These are phyloP conservation scores for Pimpla rufipes DNA, from an alignment of 2,888 invertebrate genomes.

Conservation along the genomic window DNA sequence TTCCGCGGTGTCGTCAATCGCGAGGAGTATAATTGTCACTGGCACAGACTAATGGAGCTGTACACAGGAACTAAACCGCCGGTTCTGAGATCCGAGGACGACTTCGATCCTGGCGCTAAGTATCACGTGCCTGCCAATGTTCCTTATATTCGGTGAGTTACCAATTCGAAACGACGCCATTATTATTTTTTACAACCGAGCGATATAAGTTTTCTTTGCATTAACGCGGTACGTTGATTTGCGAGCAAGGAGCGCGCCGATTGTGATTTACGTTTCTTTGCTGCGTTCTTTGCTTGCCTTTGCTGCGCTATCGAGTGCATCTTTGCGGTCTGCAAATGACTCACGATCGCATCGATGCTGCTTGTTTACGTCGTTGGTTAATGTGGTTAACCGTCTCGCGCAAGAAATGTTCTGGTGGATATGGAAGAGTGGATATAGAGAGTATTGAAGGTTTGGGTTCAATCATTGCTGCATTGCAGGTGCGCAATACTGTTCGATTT, in stretches of 20 bases:
- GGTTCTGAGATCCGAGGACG: slow-evolving; percentile 92
- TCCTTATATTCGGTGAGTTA: slow-evolving; percentile 94
- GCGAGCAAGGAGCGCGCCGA: slow-evolving; percentile 27
- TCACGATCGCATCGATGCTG: slow-evolving; percentile 36
- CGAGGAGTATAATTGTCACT: slow-evolving; percentile 94
- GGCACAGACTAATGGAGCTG: slow-evolving; percentile 94
- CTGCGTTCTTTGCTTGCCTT: slow-evolving; percentile 19
- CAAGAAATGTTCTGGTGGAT: background rate
- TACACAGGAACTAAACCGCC: slow-evolving; percentile 95
- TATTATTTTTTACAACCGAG: background rate
- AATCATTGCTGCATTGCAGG: slow-evolving; percentile 25
- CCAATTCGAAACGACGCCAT: slow-evolving; percentile 19
- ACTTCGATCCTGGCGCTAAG: slow-evolving; percentile 97
- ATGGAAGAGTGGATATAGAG: slow-evolving; percentile 26
- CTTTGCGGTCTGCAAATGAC: slow-evolving; percentile 33
- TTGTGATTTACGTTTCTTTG: slow-evolving; percentile 51
- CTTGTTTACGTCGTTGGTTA: background rate
- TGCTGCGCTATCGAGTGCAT: slow-evolving; percentile 27
- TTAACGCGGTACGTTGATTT: background rate
- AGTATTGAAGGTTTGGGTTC: background rate
- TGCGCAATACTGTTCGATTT: slow-evolving; percentile 57
- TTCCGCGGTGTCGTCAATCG: slow-evolving; percentile 91
- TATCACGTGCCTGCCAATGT: slow-evolving; percentile 97
- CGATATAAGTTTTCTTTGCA: slow-evolving; percentile 16
- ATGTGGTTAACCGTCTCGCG: slow-evolving; percentile 30